Percentiles rank a stretch among this genome's conserved stretches.
Conservation (phyloP, 1,140 invertebrate species). For the Caenorhabditis latens region DNA sequence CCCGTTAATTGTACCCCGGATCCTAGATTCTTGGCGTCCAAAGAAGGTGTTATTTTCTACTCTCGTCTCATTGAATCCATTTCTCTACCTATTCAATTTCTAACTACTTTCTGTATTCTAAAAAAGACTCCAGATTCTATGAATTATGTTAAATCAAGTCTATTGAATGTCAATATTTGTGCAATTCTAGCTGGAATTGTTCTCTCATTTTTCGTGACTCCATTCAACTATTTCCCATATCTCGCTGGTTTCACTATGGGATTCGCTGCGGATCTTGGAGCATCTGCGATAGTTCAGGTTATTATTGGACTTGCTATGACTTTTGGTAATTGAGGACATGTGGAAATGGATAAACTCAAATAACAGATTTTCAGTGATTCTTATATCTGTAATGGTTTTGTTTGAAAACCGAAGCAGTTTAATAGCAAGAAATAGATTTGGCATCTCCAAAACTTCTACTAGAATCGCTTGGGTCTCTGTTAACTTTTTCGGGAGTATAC, state of each 20-base stretch:
- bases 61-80: neutral
- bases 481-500: neutral
- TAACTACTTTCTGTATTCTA: neutral
- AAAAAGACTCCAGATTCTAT: slow-evolving; percentile 2
- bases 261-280: neutral
- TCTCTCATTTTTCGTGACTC: neutral
- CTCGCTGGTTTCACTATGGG: neutral
- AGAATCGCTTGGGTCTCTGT: neutral
- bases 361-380: neutral
- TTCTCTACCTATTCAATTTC: slow-evolving; percentile 2
- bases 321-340: neutral
- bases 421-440: neutral
- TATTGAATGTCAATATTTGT: neutral
- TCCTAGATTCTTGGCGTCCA: neutral
- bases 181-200: neutral
- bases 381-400: neutral
- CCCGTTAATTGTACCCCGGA: neutral
- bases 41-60: neutral
- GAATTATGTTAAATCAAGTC: neutral
- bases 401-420: slow-evolving; percentile 21
- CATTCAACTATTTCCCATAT: neutral
- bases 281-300: neutral
- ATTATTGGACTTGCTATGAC: neutral
- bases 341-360: neutral
- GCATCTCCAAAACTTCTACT: neutral